Evolutionary conservation across 2,888 invertebrate genomes (phyloP), one percentile per base, ranked within the genome.

Genomic region (Diadegma fenestrale): DNA sequence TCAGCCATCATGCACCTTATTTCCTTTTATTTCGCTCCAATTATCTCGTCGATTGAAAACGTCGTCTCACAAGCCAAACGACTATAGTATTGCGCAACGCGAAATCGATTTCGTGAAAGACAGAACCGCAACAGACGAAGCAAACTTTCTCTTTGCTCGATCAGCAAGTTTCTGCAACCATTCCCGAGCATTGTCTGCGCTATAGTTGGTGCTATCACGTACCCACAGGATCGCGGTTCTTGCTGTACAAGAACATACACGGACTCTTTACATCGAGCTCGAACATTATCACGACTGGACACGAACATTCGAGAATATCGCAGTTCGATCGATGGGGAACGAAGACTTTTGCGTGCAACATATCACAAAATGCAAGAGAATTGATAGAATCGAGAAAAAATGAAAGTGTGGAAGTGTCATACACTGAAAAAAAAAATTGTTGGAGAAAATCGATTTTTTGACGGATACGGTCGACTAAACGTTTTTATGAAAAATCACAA

Each of bases 101-200:
- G 82, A 78, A 80, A 84, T 82, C 86, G 86, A 80, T 86, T 86
- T 82, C 61, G 43, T 64, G 71, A 76, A 68, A 77, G 61, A 79
- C 45, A 79, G 61, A 80, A 76, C 79, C 80, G 72, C 82, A 76
- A 61, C 71, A 64, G 79, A 61, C 51, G 61, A 77, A 77, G 82
- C 54, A 72, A 85, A 85, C 85, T 82, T 85, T 82, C 82, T 85
- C 82, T 78, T 72, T 19, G 81, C 54, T 63, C 66, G 66, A 78
- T 78, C 78, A 51, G 58, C 58, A 45, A 61, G 71, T 80, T 80
- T 72, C 71, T 72, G 79, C 63, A 80, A 58, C 58, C 72, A 51
- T 76, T 64, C 78, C 64, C 64, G 75, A 64, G 41, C 54, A 64
- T 75, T 84, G 75, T 45, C 43, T 69, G 19, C 63, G 19, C 63